Evolutionary conservation across 2,113 vertebrate species (phyloP), one percentile per base, ranked within the genome.

Genomic region (Pseudopipra pipra): DNA sequence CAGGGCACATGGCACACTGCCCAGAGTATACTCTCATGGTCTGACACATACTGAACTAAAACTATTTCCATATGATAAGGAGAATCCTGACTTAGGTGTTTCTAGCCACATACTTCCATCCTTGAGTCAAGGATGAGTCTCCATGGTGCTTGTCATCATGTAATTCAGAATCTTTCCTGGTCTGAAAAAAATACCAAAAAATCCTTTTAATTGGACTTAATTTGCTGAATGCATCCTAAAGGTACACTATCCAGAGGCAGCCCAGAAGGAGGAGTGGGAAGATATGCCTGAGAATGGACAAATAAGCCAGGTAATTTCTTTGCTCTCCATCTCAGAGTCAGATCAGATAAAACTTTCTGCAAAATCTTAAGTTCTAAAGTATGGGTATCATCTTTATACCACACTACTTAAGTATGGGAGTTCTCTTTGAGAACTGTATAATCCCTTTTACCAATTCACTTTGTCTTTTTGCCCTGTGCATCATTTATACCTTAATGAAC

Each of bases 351-450:
- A 90, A 25, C 4, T 76, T 20, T 31, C 35, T 59, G 20, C 76
- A 81, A 93, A 90, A 90, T 39, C 13, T 66, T 39, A 30, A 74
- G 6, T 12, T 33, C 30, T 56, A 83, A 79, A 47, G 24, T 12
- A 47, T 8, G 15, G 11, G 4, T 44, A 62, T 6, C 28, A 55
- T 13, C 35, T 65, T 74, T 74, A 51, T 24, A 31, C 5, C 14
- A 37, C 12, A 74, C 1, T 14, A 22, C 6, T 71, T n/a, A 41
- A 31, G 4, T 37, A 6, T 31, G 11, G 5, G 4, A 21, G 2
- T 14, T 81, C 9, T 47, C 23, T 65, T 46, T 43, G 25, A 61
- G 9, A 27, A 52, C 18, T 77, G 56, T 9, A 8, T 56, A 46
- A 17, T 25, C 4, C 15, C 12, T 25, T 22, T 20, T 2, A 1